These are phyloP conservation scores for Hesperia comma DNA, from an alignment of 2,888 invertebrate genomes.

Conservation along the genomic window DNA sequence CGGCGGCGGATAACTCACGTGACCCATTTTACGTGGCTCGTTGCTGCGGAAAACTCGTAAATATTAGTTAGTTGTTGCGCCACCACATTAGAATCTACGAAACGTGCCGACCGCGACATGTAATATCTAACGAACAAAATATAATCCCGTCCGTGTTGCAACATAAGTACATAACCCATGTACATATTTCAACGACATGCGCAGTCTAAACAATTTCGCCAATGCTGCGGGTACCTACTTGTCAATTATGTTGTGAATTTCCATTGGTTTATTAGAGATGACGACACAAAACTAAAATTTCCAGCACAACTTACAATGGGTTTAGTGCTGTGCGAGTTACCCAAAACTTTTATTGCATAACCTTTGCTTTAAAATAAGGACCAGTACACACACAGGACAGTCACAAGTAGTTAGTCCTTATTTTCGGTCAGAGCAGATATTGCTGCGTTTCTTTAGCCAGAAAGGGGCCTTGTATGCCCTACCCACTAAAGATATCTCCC, in stretches of 20 bases:
- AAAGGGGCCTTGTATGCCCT: no score
- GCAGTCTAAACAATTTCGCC: not conserved
- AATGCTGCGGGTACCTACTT: constrained; percentile 12
- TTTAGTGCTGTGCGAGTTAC: no score
- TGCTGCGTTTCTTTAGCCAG: no score
- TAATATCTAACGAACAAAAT: not conserved
- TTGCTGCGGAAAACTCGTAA: constrained; percentile 1
- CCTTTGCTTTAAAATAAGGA: no score
- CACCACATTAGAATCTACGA: constrained; percentile 10
- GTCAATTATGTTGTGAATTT: not conserved
- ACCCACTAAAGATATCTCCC: no score
- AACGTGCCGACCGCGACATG: constrained; percentile 11
- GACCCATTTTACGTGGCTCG: constrained; percentile 15
- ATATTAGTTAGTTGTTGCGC: constrained; percentile 17
- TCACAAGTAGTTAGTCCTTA: no score
- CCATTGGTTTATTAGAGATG: no score
- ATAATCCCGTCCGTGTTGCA: not conserved
- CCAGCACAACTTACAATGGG: no score
- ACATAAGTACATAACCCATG: not conserved
- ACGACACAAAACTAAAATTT: no score
- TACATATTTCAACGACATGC: not conserved
- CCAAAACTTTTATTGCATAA: no score
- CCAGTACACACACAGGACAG: no score
- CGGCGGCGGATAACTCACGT: constrained; percentile 4
- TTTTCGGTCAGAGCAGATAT: no score